Conservation (phyloP, 2,888 invertebrate genomes). For the Neocrepidodera transversa region DNA sequence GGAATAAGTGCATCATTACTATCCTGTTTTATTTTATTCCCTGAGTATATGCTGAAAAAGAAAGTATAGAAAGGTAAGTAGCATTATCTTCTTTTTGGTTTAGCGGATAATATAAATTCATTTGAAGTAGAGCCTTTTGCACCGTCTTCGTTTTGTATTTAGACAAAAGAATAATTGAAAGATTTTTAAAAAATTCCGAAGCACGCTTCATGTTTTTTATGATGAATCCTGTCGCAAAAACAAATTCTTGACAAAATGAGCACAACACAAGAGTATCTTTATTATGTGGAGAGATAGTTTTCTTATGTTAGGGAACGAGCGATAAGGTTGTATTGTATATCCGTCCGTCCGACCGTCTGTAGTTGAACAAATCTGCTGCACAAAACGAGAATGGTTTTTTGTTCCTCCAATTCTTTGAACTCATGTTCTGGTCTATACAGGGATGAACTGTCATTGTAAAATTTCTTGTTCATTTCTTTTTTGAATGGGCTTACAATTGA, state of each 20-base stretch:
- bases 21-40: neutral
- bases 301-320: constrained; percentile 1
- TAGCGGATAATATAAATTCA: neutral
- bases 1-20: too few relatives aligned
- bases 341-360: constrained; percentile 8
- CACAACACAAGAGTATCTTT: constrained; percentile 7
- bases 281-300: neutral
- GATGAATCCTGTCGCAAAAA: constrained; percentile 9
- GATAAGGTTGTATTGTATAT: constrained; percentile 4
- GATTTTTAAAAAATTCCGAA: constrained; percentile 19
- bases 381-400: constrained; percentile 15
- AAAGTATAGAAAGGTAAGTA: neutral
- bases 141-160: neutral
- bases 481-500: too few relatives aligned
- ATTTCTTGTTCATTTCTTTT: too few relatives aligned
- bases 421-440: too few relatives aligned
- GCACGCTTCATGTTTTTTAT: neutral
- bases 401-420: too few relatives aligned
- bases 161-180: constrained; percentile 9
- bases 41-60: neutral
- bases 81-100: neutral
- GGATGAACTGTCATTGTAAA: too few relatives aligned
- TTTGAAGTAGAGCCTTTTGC: neutral
- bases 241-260: constrained; percentile 16
- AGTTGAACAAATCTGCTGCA: constrained; percentile 12